Conservation (phyloP, 2,888 invertebrate species). For the Cancer borealis region DNA sequence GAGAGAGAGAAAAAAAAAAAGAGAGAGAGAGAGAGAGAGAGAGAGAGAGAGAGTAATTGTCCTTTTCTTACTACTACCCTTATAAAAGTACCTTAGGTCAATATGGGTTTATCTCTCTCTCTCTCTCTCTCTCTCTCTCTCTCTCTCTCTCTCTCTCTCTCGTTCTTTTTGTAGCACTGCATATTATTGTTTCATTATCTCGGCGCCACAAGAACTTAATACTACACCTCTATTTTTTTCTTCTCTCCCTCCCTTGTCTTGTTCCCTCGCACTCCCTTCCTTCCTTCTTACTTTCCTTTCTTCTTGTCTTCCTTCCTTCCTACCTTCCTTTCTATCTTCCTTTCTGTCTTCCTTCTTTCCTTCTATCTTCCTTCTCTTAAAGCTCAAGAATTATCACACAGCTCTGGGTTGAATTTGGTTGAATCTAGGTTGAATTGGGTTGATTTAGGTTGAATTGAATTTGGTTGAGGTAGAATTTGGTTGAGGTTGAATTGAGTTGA, state of each 20-base stretch:
- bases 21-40: not conserved
- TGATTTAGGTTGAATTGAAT: no score
- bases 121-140: slow-evolving; percentile 20
- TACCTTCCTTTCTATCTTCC: not conserved
- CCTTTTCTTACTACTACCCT: not conserved
- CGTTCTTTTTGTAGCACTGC: not conserved
- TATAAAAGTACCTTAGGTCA: no score
- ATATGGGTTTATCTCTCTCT: not conserved
- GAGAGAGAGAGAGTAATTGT: not conserved
- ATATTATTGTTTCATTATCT: slow-evolving; percentile 20
- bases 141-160: slow-evolving; percentile 20
- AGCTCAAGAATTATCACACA: not conserved
- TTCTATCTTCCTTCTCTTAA: not conserved
- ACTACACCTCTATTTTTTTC: not conserved
- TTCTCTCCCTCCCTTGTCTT: not conserved
- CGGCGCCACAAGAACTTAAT: slow-evolving; percentile 35
- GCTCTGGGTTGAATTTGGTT: not conserved
- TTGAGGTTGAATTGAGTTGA: no score
- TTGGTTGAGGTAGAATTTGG: no score
- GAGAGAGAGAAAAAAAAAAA: not conserved
- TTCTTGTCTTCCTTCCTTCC: not conserved
- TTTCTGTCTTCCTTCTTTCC: not conserved
- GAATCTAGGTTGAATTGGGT: no score
- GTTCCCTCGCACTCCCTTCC: not conserved
- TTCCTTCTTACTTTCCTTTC: not conserved